Evolutionary conservation across 2,888 invertebrate genomes (phyloP).

Genomic region (Malacosoma neustria): DNA sequence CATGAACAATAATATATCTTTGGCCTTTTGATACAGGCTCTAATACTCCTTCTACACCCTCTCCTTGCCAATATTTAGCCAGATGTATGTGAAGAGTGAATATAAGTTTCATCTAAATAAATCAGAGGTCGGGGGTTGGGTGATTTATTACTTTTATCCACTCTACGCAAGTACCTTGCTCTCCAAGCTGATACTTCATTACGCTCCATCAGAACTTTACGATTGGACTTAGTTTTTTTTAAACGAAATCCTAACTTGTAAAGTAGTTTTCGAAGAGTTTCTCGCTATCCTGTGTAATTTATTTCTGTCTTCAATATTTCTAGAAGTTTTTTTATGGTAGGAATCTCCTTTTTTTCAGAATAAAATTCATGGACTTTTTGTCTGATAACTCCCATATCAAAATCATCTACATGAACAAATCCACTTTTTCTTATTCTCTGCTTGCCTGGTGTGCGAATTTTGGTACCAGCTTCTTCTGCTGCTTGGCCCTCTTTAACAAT

Average conservation of each 20-base stretch:
- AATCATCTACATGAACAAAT: no score
- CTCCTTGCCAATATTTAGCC: background rate
- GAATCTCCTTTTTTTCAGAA: background rate
- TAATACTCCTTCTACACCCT: background rate
- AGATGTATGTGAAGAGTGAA: background rate
- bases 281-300: background rate
- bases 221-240: background rate
- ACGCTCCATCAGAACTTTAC: background rate
- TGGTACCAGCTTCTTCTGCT: no score
- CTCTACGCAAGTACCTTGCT: background rate
- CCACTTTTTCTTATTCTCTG: no score
- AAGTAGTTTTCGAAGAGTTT: background rate
- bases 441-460: no score
- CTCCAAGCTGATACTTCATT: background rate
- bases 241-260: background rate
- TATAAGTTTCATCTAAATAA: background rate
- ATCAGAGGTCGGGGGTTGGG: background rate
- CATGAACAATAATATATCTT: conserved; percentile 1
- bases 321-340: background rate
- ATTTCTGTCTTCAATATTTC: background rate
- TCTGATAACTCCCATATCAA: no score
- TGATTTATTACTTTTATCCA: background rate
- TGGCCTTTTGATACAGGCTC: conserved; percentile 2
- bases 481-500: no score
- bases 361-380: no score